These are phyloP conservation scores for Diploptera punctata DNA, from an alignment of 2,888 invertebrate species.

Conservation along the genomic window DNA sequence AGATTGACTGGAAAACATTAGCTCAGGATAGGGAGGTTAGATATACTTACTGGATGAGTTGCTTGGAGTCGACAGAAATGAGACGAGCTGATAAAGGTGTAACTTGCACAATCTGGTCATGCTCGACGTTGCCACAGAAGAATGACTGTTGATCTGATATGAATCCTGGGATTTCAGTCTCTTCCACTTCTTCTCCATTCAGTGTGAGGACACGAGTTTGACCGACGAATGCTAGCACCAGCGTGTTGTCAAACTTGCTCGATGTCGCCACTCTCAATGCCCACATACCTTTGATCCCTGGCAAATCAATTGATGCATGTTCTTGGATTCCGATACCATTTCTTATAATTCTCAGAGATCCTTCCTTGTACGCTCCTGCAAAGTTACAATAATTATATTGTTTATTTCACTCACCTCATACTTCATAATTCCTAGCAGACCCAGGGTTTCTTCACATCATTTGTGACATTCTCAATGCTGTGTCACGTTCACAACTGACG, in stretches of 20 bases:
- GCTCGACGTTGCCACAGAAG: slow-evolving; percentile 88
- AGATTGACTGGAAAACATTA: no score
- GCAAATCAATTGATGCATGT: slow-evolving; percentile 95
- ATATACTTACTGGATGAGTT: slow-evolving; percentile 60
- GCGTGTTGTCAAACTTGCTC: slow-evolving; percentile 77
- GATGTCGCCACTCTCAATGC: slow-evolving; percentile 76
- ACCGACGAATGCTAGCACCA: slow-evolving; percentile 96
- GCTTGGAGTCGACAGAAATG: slow-evolving; percentile 70
- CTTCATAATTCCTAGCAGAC: no score
- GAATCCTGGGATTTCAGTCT: slow-evolving; percentile 93
- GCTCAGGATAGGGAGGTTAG: no score
- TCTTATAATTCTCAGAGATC: slow-evolving; percentile 94
- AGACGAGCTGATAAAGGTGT: slow-evolving; percentile 77
- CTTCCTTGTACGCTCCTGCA: slow-evolving; percentile 91
- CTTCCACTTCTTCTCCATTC: slow-evolving; percentile 96
- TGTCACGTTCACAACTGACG: no score
- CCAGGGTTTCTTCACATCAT: no score
- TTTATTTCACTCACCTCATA: no score
- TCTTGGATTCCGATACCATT: slow-evolving; percentile 99
- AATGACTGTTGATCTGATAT: slow-evolving; percentile 93
- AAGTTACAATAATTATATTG: slow-evolving; percentile 28
- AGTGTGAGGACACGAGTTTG: slow-evolving; percentile 89
- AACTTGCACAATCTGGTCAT: slow-evolving; percentile 81
- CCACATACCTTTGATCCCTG: slow-evolving; percentile 99
- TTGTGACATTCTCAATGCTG: no score